Base-by-base conservation (phyloP, 92 coral and sea anemone species). In the Phenganax marumi region DNA sequence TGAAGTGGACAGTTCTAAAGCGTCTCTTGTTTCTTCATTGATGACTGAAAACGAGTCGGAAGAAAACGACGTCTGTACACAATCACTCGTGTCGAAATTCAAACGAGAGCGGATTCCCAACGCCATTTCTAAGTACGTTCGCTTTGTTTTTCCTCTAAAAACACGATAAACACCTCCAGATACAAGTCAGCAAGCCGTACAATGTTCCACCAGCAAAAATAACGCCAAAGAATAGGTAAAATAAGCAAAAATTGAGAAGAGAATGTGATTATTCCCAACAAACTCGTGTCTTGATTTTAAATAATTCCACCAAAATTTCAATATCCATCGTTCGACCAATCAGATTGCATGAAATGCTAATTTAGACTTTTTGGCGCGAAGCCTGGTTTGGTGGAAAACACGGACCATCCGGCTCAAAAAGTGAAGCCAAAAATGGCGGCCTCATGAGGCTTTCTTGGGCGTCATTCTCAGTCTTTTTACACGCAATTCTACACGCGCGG, bases 31-130 rank as follows among this genome's bases (percentile, higher is more conserved):
- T 49, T 77, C 82, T 62, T 77, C 82, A 56, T 61, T 62, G 12
- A 77, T 77, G 12, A 70, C 33, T 50, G 82, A 60, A 18, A 77
- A 77, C 9, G 82, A 60, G 24, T 48, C 61, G n/a, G 82, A 70
- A 46, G 82, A 5, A 22, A 77, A 77, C 65, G 58, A 65, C 0
- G 82, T 77, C 33, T 77, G 82, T 12, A 77, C 71, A 1, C 82
- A 77, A 16, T 77, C 82, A 46, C 66, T 77, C 56, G 17, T 46
- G 14, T 55, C 81, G 57, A 58, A 77, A 39, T 56, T 50, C 54
- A 77, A 48, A 19, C 82, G 82, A 58, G 82, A 77, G 3, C 82
- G 82, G 61, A 60, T 77, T 14, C 52, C 81, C 23, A 77, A 58
- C 23, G 82, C 70, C 82, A 77, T 77, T 18, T 39, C 49, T 50